Conservation (phyloP, 2,113 vertebrate genomes). For the Turdus rufiventris region DNA sequence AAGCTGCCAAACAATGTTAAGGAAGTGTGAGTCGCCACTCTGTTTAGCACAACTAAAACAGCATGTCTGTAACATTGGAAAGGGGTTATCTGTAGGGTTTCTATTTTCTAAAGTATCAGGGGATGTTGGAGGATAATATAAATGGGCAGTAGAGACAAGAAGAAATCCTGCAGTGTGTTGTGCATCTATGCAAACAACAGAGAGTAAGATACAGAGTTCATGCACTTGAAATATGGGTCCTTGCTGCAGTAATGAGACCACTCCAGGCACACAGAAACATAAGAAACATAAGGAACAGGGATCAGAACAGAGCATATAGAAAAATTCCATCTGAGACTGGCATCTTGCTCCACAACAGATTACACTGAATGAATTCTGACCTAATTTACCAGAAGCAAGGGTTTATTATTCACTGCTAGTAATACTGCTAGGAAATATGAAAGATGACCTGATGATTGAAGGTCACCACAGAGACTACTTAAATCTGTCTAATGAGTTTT, state of each 20-base stretch:
- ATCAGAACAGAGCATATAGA: not conserved
- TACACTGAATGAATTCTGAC: not conserved
- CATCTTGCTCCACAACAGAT: not conserved
- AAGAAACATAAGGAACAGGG: not conserved
- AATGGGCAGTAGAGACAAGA: not conserved
- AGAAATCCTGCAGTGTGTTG: not conserved
- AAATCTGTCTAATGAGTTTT: not conserved
- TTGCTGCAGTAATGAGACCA: not conserved
- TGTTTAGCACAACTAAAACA: not conserved
- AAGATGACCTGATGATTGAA: not conserved
- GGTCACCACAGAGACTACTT: not conserved
- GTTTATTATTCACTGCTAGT: not conserved
- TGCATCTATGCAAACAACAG: not conserved
- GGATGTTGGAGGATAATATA: not conserved
- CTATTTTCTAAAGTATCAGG: not conserved
- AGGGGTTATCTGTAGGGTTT: not conserved
- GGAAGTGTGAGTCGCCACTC: not conserved
- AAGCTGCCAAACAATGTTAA: not conserved
- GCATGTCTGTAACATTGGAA: not conserved
- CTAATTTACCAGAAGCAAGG: not conserved
- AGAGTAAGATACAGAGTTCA: not conserved
- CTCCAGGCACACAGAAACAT: not conserved
- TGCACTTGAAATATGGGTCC: not conserved
- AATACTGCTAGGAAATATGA: not conserved
- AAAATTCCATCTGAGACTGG: not conserved